These are phyloP conservation scores for Melanotaenia parkinsoni DNA, from an alignment of 2,797 vertebrate genomes.

Conservation along the genomic window DNA sequence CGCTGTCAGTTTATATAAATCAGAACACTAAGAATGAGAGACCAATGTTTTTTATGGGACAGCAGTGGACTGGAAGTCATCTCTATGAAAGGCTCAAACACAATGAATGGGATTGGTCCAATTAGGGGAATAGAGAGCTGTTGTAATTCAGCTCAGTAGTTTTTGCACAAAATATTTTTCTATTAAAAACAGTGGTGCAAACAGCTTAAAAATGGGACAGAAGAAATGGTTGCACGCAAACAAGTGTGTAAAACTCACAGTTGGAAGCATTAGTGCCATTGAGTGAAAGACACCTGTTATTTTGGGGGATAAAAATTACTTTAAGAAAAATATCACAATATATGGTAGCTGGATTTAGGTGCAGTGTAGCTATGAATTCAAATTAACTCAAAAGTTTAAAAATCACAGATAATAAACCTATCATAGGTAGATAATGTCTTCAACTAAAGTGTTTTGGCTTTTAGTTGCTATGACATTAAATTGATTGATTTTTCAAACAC, in stretches of 20 bases:
- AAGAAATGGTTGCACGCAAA: neutral
- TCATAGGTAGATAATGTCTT: neutral
- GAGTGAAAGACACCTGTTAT: neutral
- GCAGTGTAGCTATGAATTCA: neutral
- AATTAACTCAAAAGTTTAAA: neutral
- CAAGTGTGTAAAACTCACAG: neutral
- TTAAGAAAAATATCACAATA: neutral
- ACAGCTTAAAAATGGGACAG: neutral
- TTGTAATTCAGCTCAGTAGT: slow-evolving; percentile 15
- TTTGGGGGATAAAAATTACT: neutral
- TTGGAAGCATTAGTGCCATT: neutral
- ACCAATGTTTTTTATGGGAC: slow-evolving; percentile 10
- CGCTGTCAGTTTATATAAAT: slow-evolving; percentile 36
- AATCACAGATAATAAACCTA: neutral
- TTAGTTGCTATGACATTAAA: neutral
- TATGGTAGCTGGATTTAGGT: neutral
- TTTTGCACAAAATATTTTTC: neutral
- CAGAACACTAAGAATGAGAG: slow-evolving; percentile 8
- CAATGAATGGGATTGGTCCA: slow-evolving; percentile 32
- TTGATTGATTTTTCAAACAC: neutral
- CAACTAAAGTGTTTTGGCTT: neutral
- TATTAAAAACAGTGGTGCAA: neutral
- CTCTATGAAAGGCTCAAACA: slow-evolving; percentile 17
- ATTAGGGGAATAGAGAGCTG: slow-evolving; percentile 39
- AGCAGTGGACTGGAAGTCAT: slow-evolving; percentile 46